Evolutionary conservation across 2,113 vertebrate genomes (phyloP).

Genomic region (Azemiops feae): DNA sequence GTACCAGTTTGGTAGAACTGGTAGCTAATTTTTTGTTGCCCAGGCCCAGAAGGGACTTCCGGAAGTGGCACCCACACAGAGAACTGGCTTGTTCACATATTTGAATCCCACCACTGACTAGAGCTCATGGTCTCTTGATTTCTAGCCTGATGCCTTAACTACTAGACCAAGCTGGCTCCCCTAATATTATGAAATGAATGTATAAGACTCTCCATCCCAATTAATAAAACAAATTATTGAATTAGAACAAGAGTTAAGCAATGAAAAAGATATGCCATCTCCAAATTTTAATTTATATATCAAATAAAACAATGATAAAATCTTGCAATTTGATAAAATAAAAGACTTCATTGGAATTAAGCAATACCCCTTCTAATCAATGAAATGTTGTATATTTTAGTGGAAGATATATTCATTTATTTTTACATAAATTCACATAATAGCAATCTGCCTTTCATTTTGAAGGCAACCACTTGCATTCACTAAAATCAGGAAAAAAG

Average conservation of each 20-base stretch:
- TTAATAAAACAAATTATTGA: neutral
- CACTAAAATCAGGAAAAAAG: neutral
- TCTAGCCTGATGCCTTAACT: too few species aligned
- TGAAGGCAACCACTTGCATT: neutral
- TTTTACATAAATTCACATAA: neutral
- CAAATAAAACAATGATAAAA: neutral
- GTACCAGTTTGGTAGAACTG: too few species aligned
- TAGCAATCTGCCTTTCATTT: neutral
- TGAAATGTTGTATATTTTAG: neutral
- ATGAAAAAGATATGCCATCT: neutral
- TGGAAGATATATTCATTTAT: neutral
- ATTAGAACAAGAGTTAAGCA: neutral
- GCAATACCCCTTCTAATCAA: neutral
- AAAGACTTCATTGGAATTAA: neutral
- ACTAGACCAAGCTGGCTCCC: neutral
- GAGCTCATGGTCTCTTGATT: too few species aligned
- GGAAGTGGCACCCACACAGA: too few species aligned
- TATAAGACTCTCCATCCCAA: neutral
- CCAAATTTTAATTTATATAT: neutral
- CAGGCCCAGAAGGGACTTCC: too few species aligned
- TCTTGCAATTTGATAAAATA: neutral
- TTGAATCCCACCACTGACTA: neutral
- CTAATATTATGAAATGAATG: neutral
- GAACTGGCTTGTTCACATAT: too few species aligned
- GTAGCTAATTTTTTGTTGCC: too few species aligned